These are phyloP conservation scores for Leguminivora glycinivorella DNA, from an alignment of 1,140 invertebrate genomes.

Conservation along the genomic window DNA sequence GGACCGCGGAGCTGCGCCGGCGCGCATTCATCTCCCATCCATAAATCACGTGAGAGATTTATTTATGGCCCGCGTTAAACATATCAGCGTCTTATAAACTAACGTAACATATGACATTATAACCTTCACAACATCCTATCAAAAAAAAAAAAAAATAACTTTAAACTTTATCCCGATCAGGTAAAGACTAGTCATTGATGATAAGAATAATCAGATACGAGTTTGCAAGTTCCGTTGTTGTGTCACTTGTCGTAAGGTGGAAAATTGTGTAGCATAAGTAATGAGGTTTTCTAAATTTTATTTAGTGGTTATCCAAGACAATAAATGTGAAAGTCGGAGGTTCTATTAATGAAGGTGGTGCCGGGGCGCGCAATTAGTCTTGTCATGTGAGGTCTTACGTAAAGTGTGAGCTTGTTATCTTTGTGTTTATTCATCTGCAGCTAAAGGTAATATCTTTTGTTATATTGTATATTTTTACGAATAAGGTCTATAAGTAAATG, in stretches of 20 bases:
- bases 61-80: constrained; percentile 42
- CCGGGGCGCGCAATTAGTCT: constrained; percentile 13
- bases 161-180: background rate
- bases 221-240: background rate
- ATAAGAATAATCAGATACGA: background rate
- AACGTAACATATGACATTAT: background rate
- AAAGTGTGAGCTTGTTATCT: constrained; percentile 1
- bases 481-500: too few species aligned
- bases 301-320: constrained; percentile 20
- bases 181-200: background rate
- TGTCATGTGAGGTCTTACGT: constrained; percentile 13
- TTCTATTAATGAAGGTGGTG: constrained; percentile 12
- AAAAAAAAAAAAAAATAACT: background rate
- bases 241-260: constrained; percentile 13
- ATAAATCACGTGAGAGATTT: constrained; percentile 57
- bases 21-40: constrained; percentile 51
- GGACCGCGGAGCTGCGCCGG: constrained; percentile 43
- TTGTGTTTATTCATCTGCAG: constrained; percentile 27
- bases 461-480: too few species aligned
- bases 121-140: background rate
- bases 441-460: constrained; percentile 42
- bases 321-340: constrained; percentile 24
- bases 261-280: constrained; percentile 11
- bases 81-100: constrained; percentile 23
- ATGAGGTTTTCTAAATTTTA: constrained; percentile 17